Conservation (phyloP, 2,113 vertebrate genomes). For the Gobius niger region DNA sequence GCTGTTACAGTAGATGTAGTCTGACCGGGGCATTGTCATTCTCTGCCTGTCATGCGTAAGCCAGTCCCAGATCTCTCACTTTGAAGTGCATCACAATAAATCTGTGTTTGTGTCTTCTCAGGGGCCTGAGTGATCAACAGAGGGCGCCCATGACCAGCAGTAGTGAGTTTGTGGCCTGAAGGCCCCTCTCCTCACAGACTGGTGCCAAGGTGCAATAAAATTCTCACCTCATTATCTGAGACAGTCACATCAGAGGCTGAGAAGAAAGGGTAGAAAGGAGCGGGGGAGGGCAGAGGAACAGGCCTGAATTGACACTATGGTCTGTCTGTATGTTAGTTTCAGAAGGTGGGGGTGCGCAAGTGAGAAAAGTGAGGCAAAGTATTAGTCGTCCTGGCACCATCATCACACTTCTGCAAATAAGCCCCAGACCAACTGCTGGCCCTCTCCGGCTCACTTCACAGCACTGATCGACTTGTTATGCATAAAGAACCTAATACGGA, state of each 20-base stretch:
- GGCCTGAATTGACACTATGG: conserved; percentile 47
- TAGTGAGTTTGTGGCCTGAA: neutral
- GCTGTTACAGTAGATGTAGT: conserved; percentile 63
- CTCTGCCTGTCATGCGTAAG: conserved; percentile 75
- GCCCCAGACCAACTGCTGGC: conserved; percentile 48
- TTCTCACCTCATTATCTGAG: conserved; percentile 82
- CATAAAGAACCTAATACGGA: conserved; percentile 45
- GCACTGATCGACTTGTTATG: conserved; percentile 61
- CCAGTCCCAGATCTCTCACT: conserved; percentile 76
- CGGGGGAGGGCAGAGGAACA: conserved; percentile 32
- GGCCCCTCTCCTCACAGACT: conserved; percentile 52
- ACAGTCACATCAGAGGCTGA: conserved; percentile 75
- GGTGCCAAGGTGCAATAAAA: conserved; percentile 76
- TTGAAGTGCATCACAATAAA: conserved; percentile 71
- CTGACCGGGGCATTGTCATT: conserved; percentile 77
- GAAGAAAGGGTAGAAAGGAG: conserved; percentile 57
- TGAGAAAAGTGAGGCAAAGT: conserved; percentile 56
- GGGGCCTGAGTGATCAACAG: conserved; percentile 55
- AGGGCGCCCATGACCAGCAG: conserved; percentile 66
- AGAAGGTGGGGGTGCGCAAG: conserved; percentile 31
- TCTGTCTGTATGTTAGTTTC: conserved; percentile 48
- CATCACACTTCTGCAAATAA: conserved; percentile 55
- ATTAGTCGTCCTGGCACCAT: conserved; percentile 44
- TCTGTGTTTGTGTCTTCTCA: neutral
- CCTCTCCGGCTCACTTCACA: conserved; percentile 68